Evolutionary conservation across 2,113 vertebrate genomes (phyloP), one percentile per base, ranked within the genome.

Genomic region (Misgurnus mizolepis): DNA sequence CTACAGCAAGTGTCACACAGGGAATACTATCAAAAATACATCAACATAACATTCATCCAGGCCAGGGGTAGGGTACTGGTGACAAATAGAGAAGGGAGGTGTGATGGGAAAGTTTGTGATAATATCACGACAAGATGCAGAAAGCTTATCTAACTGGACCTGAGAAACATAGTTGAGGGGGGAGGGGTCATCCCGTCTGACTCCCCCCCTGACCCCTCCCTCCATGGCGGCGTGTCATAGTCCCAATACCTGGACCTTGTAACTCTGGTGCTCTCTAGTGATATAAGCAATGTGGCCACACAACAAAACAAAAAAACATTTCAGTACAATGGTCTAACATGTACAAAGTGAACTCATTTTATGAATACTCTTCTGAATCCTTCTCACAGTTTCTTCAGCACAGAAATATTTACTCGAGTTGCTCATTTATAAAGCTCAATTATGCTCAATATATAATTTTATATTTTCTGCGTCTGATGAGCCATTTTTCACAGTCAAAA

Each of bases 41-140:
- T 73, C 78, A 73, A 55, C 78, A 55, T 76, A 71, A 76, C 71
- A 27, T 61, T 58, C 53, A 82, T 78, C 79, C 83, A 89, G 70
- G 86, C 76, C 68, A 53, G 71, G 41, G 69, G 53, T 11, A 15
- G 55, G 17, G 49, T 80, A 22, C 27, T 55, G 61, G 53, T 27
- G 17, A 45, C 67, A 61, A 34, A 62, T 39, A 65, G 62, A 56
- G 84, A 76, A 82, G 72, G 82, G 79, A 87, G 74, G 82, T 85
- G 84, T 85, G 69, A 62, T 78, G 64, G 39, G 27, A 41, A 68
- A 85, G 85, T 79, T 78, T 85, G 76, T 75, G 76, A 80, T 90
- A 87, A 87, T 89, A 82, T 92, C 90, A 92, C 86, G 83, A 91
- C 92, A 93, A 91, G 92, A 93, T 94, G 92, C 92, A 94, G 87